These are phyloP conservation scores for Ceratothoa steindachneri DNA, from an alignment of 2,888 invertebrate species.

Conservation along the genomic window DNA sequence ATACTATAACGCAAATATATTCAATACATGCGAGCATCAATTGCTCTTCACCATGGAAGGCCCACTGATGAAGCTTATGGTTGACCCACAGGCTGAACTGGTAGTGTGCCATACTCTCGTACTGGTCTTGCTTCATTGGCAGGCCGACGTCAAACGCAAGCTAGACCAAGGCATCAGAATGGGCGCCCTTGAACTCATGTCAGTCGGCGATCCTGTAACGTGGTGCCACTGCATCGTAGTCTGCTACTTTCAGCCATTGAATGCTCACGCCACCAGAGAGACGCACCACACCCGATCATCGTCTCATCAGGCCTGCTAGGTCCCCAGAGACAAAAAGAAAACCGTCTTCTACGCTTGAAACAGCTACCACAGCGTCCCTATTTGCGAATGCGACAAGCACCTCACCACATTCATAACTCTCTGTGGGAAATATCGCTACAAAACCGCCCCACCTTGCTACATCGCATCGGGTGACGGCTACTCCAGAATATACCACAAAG, in stretches of 20 bases:
- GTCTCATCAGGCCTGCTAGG: background rate
- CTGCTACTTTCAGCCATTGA: conserved; percentile 14
- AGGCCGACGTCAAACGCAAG: conserved; percentile 15
- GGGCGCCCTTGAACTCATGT: conserved; percentile 3
- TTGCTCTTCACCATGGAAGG: too few species aligned
- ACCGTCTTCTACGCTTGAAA: too few species aligned
- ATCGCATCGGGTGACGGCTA: too few species aligned
- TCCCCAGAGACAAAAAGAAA: conserved; percentile 8
- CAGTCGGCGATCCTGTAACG: conserved; percentile 10
- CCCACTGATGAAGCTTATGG: conserved; percentile 17
- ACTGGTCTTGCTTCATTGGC: conserved; percentile 20
- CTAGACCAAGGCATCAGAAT: conserved; percentile 18
- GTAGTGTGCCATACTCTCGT: conserved; percentile 16
- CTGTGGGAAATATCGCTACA: too few species aligned
- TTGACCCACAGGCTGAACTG: conserved; percentile 8
- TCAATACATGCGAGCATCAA: conserved; percentile 21
- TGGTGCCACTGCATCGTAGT: conserved; percentile 27
- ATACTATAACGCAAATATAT: conserved; percentile 14
- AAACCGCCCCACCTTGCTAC: too few species aligned
- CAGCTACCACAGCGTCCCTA: too few species aligned
- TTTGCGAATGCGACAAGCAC: too few species aligned
- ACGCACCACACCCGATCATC: conserved; percentile 19
- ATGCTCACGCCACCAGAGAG: background rate
- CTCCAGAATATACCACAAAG: too few species aligned
- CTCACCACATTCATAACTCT: too few species aligned